phyloP scores from a whole-genome alignment of 2,113 vertebrate genomes.

The Taxidea taxus region DNA sequence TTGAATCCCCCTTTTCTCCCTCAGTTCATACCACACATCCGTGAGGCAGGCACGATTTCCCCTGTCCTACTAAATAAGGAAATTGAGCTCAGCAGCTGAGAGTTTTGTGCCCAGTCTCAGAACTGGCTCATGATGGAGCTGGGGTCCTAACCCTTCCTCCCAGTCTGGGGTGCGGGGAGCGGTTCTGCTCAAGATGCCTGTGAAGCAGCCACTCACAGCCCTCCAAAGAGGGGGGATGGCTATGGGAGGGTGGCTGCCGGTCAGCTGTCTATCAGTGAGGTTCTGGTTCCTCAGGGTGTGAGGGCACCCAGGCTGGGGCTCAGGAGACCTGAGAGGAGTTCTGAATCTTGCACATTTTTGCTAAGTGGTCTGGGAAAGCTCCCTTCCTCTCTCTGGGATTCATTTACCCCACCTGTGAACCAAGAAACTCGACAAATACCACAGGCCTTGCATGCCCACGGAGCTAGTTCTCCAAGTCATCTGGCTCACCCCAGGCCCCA shows the following conservation, averaged over 20 bases:
- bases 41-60: accelerated
- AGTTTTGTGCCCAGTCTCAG: not conserved
- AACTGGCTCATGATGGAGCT: accelerated
- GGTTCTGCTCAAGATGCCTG: not conserved
- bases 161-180: not conserved
- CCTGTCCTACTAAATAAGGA: not conserved
- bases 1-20: too few relatives aligned
- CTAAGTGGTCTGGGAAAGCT: not conserved
- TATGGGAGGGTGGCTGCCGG: not conserved
- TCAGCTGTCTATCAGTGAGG: not conserved
- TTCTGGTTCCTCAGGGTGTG: not conserved
- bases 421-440: accelerated
- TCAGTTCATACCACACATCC: not conserved
- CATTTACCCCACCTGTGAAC: not conserved
- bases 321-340: not conserved
- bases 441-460: not conserved
- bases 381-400: not conserved
- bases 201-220: not conserved
- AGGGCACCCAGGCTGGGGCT: not conserved
- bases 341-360: not conserved
- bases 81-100: not conserved
- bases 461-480: not conserved
- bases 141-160: not conserved
- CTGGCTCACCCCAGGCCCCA: not conserved
- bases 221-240: too few relatives aligned